These are phyloP conservation scores for Troides aeacus DNA, from an alignment of 2,888 invertebrate genomes.

Conservation along the genomic window DNA sequence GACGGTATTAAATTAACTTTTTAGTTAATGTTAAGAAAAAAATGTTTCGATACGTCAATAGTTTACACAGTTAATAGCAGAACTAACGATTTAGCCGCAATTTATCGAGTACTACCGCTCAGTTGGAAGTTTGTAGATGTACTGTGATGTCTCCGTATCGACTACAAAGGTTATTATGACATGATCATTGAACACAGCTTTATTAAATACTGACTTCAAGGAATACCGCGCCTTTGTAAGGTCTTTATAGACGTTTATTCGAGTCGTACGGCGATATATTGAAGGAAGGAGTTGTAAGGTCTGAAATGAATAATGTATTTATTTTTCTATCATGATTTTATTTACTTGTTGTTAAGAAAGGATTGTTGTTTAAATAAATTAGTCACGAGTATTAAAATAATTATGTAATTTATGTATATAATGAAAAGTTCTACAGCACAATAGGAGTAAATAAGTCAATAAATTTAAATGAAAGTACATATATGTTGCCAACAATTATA, in stretches of 20 bases:
- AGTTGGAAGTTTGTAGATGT: constrained; percentile 22
- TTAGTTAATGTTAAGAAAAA: not conserved
- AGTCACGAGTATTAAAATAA: not conserved
- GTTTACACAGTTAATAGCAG: not conserved
- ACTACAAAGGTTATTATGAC: constrained; percentile 28
- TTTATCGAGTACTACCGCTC: constrained; percentile 19
- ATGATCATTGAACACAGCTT: constrained; percentile 19
- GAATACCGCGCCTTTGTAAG: constrained; percentile 29
- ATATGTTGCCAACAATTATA: not conserved
- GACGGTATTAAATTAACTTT: not conserved
- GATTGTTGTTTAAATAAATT: constrained; percentile 1
- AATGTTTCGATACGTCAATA: not conserved
- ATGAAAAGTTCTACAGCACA: not conserved
- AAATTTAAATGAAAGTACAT: not conserved
- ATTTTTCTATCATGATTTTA: constrained; percentile 13
- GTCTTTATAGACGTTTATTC: constrained; percentile 18
- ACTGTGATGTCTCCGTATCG: constrained; percentile 25
- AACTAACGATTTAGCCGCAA: constrained; percentile 11
- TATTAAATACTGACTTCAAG: constrained; percentile 32
- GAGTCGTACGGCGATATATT: constrained; percentile 23
- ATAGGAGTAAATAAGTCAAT: not conserved
- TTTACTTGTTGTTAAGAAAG: constrained; percentile 5
- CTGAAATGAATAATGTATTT: constrained; percentile 24
- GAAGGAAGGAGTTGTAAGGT: constrained; percentile 24
- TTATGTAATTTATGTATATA: not conserved